Evolutionary conservation across 2,113 vertebrate species (phyloP).

Genomic region (Serinus canaria): DNA sequence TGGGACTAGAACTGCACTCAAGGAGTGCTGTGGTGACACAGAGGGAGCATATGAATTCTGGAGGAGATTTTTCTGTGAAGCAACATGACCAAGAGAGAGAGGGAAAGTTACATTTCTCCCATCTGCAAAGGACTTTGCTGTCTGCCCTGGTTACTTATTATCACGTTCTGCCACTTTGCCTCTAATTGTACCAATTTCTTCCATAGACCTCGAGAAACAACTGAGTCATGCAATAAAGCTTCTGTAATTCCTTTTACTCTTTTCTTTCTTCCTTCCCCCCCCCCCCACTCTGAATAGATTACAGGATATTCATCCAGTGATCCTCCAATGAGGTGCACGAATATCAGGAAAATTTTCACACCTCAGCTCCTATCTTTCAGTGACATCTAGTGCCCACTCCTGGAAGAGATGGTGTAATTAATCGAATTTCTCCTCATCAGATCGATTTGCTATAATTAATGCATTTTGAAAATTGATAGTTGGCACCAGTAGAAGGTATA

Average conservation of each 20-base stretch:
- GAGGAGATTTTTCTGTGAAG: background rate
- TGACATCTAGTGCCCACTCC: constrained; percentile 1
- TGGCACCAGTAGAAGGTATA: background rate
- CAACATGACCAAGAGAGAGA: background rate
- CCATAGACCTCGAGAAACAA: background rate
- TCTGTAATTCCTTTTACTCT: background rate
- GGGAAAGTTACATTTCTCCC: background rate
- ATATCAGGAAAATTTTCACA: background rate
- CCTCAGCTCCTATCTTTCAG: background rate
- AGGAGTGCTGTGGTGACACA: rapidly evolving
- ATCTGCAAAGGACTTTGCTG: background rate
- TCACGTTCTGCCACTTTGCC: background rate
- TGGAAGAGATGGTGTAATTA: background rate
- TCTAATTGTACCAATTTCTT: background rate
- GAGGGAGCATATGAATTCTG: background rate
- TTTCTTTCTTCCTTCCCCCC: background rate
- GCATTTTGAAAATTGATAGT: background rate
- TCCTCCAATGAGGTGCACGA: background rate
- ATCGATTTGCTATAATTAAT: background rate
- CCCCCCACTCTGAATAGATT: background rate
- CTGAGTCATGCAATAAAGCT: background rate
- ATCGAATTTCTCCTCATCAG: background rate
- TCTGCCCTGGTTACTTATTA: background rate
- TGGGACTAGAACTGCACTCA: background rate
- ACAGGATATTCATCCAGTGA: background rate